Conservation (phyloP, 1,140 invertebrate genomes). For the Drosophila insularis region DNA sequence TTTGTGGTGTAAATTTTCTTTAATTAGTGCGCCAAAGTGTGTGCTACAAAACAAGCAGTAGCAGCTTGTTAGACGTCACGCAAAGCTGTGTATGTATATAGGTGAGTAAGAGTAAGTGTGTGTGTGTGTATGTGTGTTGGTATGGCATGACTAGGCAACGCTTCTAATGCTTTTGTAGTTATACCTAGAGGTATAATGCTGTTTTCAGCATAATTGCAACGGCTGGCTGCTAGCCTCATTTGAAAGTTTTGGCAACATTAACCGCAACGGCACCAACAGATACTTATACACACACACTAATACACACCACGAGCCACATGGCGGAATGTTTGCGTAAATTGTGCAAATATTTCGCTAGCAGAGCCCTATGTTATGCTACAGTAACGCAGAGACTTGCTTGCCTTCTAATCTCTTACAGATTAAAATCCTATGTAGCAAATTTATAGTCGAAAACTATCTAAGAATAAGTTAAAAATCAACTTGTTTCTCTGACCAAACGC, state of each 20-base stretch:
- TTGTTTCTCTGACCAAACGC: constrained; percentile 25
- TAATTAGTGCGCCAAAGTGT: constrained; percentile 60
- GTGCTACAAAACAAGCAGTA: constrained; percentile 7
- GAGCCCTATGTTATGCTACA: constrained; percentile 37
- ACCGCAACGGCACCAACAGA: constrained; percentile 18
- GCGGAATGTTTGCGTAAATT: constrained; percentile 35
- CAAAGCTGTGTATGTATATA: constrained; percentile 3
- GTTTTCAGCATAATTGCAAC: constrained; percentile 50
- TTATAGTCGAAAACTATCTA: constrained; percentile 1
- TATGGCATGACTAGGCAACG: not conserved
- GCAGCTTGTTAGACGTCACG: constrained; percentile 6
- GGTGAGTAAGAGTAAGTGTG: not conserved
- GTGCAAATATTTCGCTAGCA: constrained; percentile 59
- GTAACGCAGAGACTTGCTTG: constrained; percentile 11
- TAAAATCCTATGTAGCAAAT: too few relatives aligned
- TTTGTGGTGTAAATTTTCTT: constrained; percentile 58
- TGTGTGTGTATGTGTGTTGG: constrained; percentile 9
- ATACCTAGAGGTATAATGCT: constrained; percentile 29
- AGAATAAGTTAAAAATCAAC: constrained; percentile 7
- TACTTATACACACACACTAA: constrained; percentile 1
- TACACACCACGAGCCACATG: constrained; percentile 15
- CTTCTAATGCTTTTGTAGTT: constrained; percentile 8
- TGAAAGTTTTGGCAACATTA: constrained; percentile 45
- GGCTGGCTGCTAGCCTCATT: constrained; percentile 29
- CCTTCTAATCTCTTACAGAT: too few relatives aligned